phyloP scores from a whole-genome alignment of 2,113 vertebrate species.

The Mormoops blainvillei region DNA sequence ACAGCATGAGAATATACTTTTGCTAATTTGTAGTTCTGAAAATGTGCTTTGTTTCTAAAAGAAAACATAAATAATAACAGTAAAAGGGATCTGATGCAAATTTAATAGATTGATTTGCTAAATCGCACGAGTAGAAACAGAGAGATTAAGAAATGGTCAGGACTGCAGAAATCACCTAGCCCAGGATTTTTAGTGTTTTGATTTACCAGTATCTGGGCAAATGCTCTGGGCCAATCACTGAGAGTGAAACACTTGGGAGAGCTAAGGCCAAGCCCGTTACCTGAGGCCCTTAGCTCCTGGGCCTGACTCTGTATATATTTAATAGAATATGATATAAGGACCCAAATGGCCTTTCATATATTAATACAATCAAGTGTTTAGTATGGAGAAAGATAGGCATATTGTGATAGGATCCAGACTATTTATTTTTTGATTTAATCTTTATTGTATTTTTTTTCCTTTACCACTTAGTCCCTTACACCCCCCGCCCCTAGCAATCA shows the following conservation, averaged over 20 bases:
- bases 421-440: background rate
- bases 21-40: background rate
- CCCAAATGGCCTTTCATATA: background rate
- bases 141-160: background rate
- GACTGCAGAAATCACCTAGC: background rate
- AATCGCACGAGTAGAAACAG: background rate
- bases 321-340: background rate
- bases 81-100: background rate
- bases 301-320: background rate
- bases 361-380: background rate
- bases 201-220: background rate
- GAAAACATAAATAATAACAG: background rate
- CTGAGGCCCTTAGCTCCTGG: background rate
- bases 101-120: background rate
- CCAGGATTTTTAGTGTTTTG: background rate
- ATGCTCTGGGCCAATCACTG: background rate
- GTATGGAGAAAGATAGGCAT: background rate
- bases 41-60: slow-evolving; percentile 11
- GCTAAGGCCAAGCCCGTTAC: background rate
- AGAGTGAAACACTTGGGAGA: background rate
- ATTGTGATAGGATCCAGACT: background rate
- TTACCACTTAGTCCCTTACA: too few relatives aligned
- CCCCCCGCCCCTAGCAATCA: too few relatives aligned
- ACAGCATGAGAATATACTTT: background rate
- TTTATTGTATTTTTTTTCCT: too few relatives aligned